Evolutionary conservation across 2,888 invertebrate genomes (phyloP).

Genomic region (Chorisops tibialis): DNA sequence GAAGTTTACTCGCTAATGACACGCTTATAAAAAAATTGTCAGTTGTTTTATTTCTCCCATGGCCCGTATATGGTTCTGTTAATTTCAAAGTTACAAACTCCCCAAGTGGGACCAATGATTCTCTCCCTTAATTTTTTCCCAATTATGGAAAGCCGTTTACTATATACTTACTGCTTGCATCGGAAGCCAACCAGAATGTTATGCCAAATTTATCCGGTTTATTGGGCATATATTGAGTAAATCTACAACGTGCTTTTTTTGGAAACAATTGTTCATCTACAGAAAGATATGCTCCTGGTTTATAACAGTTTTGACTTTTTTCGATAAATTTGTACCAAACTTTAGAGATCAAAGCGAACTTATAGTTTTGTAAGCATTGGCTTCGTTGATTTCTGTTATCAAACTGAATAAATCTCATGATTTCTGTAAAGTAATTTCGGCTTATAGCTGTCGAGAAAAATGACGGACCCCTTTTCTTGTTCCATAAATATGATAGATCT

Average conservation of each 20-base stretch:
- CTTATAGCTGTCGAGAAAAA: conserved; percentile 12
- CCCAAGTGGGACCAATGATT: conserved; percentile 31
- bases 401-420: conserved; percentile 23
- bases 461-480: not conserved
- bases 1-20: conserved; percentile 26
- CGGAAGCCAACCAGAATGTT: conserved; percentile 38
- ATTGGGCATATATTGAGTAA: conserved; percentile 38
- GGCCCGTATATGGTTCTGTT: conserved; percentile 33
- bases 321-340: too few relatives aligned
- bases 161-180: conserved; percentile 36
- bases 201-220: conserved; percentile 38
- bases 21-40: conserved; percentile 13
- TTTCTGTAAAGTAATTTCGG: conserved; percentile 11
- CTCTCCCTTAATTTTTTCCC: conserved; percentile 37
- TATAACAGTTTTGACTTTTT: too few relatives aligned
- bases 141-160: conserved; percentile 39
- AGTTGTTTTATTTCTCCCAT: not conserved
- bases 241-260: conserved; percentile 36
- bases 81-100: conserved; percentile 39
- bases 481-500: conserved; percentile 16
- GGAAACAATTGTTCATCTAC: conserved; percentile 34
- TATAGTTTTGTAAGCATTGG: conserved; percentile 15
- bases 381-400: conserved; percentile 14
- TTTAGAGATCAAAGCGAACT: conserved; percentile 16
- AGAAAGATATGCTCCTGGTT: conserved; percentile 11